Evolutionary conservation across 2,113 vertebrate species (phyloP).

Genomic region (Pelmatolapia mariae): DNA sequence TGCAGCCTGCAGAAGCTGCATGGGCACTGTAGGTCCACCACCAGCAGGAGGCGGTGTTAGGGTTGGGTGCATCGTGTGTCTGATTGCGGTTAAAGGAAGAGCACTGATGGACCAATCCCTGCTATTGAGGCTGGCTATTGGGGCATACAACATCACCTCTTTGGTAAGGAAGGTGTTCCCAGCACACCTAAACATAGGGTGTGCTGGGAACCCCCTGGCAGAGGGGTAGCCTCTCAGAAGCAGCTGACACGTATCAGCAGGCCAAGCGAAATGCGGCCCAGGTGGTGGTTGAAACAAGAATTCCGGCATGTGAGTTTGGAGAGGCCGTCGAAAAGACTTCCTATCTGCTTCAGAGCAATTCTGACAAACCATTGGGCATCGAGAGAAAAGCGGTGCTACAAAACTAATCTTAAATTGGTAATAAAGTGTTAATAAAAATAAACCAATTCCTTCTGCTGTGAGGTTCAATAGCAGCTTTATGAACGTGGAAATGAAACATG

Average conservation of each 20-base stretch:
- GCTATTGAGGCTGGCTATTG: too few relatives aligned
- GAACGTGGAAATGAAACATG: background rate
- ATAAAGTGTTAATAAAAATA: background rate
- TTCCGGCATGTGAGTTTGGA: background rate
- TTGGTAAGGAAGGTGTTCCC: background rate
- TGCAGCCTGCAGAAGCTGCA: background rate
- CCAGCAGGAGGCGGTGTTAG: background rate
- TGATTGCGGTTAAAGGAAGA: background rate
- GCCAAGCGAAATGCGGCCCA: fast-evolving
- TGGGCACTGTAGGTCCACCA: fast-evolving
- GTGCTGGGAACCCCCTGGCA: background rate
- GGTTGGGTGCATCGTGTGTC: background rate
- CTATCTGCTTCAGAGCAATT: background rate
- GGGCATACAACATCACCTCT: background rate
- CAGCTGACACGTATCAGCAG: background rate
- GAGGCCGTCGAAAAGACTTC: background rate
- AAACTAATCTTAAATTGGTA: fast-evolving
- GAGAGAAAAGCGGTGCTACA: background rate
- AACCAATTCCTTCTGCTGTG: background rate
- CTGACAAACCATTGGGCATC: background rate
- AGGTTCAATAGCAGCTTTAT: background rate
- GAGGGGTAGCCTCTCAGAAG: background rate
- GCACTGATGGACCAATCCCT: background rate
- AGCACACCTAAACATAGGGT: background rate
- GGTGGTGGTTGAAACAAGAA: background rate